Conservation (phyloP, 2,888 invertebrate species). For the Phaonia tiefii region DNA sequence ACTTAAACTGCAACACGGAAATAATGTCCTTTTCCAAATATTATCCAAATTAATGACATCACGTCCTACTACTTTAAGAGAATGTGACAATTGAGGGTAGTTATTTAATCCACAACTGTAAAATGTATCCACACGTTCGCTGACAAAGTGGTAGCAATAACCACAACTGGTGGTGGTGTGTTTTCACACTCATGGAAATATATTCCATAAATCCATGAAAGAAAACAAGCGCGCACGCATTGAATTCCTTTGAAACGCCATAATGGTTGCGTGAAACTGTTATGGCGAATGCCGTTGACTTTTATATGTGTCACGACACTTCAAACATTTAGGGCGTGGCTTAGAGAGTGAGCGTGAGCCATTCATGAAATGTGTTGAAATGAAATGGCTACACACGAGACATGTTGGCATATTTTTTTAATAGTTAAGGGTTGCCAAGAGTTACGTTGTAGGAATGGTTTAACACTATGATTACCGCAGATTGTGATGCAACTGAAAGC, state of each 20-base stretch:
- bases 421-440: slow-evolving; percentile 12
- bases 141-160: slow-evolving; percentile 29
- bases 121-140: slow-evolving; percentile 72
- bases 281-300: slow-evolving; percentile 12
- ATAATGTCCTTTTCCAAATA: too few species aligned
- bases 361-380: neutral
- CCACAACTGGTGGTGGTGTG: neutral
- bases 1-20: too few species aligned
- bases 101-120: slow-evolving; percentile 71
- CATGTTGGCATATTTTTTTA: neutral
- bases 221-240: too few species aligned
- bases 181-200: neutral
- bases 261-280: neutral
- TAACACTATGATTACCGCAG: neutral
- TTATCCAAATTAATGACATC: slow-evolving; percentile 70
- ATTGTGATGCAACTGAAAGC: neutral
- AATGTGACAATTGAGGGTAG: slow-evolving; percentile 70
- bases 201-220: slow-evolving; percentile 1
- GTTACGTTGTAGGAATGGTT: neutral
- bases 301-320: neutral
- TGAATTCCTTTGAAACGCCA: slow-evolving; percentile 5
- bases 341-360: neutral
- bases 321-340: slow-evolving; percentile 12
- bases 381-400: neutral
- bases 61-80: slow-evolving; percentile 72